Conservation (phyloP, 2,888 invertebrate genomes). For the Phaonia tiefii region DNA sequence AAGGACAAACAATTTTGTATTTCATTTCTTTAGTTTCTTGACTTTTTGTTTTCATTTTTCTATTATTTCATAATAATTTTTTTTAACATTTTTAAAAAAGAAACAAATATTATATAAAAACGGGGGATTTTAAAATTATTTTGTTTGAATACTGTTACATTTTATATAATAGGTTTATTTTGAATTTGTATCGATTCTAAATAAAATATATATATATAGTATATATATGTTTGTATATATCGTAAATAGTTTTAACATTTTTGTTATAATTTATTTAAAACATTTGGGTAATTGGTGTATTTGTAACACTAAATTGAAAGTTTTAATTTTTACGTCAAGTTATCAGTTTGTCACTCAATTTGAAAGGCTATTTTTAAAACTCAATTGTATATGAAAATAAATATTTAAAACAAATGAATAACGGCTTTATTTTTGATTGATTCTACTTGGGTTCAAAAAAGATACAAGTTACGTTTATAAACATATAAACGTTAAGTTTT, state of each 20-base stretch:
- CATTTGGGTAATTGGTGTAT: constrained; percentile 59
- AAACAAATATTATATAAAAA: constrained; percentile 40
- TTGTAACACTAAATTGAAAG: constrained; percentile 57
- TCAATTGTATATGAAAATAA: not conserved
- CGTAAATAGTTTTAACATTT: constrained; percentile 41
- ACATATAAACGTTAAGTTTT: too few species aligned
- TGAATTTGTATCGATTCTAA: not conserved
- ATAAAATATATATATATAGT: constrained; percentile 7
- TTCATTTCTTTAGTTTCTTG: constrained; percentile 46
- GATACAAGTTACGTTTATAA: too few species aligned
- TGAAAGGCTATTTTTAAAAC: constrained; percentile 40
- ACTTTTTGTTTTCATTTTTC: constrained; percentile 29
- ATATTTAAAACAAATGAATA: too few species aligned
- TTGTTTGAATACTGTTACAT: constrained; percentile 46
- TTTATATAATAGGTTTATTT: constrained; percentile 9
- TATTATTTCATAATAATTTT: constrained; percentile 51
- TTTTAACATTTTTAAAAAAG: constrained; percentile 45
- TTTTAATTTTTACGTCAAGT: constrained; percentile 26
- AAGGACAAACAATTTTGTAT: constrained; percentile 38
- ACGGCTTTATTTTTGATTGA: too few species aligned
- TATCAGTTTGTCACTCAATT: constrained; percentile 26
- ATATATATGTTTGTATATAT: not conserved
- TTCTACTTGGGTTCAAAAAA: too few species aligned
- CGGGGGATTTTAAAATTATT: constrained; percentile 29
- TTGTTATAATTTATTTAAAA: constrained; percentile 43